Base-by-base conservation (phyloP, 2,797 vertebrate genomes). In the Poecile montanus region DNA sequence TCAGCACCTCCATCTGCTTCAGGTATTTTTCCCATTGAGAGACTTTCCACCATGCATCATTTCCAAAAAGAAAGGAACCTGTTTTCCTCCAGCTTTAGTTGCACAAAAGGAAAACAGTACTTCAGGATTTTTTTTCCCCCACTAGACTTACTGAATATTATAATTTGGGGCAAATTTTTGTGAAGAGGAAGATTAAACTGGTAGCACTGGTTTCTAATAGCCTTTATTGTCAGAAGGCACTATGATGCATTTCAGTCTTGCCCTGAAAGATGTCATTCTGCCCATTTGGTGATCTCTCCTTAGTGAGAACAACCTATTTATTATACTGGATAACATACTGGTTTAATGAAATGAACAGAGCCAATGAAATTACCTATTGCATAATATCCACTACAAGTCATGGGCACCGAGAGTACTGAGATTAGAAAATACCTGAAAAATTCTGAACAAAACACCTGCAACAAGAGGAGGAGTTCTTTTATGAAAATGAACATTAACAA, bases 321-420 rank as follows among this genome's bases (percentile, higher is more conserved):
- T 82, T 51, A 18, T 11, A 54, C 10, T 12, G 57, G 14, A 54
- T 23, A 50, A 38, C 0, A 1, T 29, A 54, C 6, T 1, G 16
- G 45, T 38, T 75, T 38, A 50, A 62, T 12, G 16, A 75, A 83
- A 66, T 18, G 3, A 88, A 42, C 7, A 75, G 7, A 88, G 61
- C 13, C 18, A 62, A 12, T 27, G 3, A 71, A 79, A 51, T 63
- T 74, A 57, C 29, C 21, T 32, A 29, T 11, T 63, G 10, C 8
- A 6, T 63, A 61, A 47, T 32, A 50, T 27, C 32, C 6, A 5
- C 45, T 54, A 50, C 10, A 45, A 54, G 25, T 71, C 27, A 78
- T 38, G 50, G 16, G 29, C 20, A 54, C 21, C 26, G 20, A 73
- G 20, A 62, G 32, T 14, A 61, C 8, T 21, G 27, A 72, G 21